Conservation (phyloP, 2,113 vertebrate species). For the Alaudala cheleensis region DNA sequence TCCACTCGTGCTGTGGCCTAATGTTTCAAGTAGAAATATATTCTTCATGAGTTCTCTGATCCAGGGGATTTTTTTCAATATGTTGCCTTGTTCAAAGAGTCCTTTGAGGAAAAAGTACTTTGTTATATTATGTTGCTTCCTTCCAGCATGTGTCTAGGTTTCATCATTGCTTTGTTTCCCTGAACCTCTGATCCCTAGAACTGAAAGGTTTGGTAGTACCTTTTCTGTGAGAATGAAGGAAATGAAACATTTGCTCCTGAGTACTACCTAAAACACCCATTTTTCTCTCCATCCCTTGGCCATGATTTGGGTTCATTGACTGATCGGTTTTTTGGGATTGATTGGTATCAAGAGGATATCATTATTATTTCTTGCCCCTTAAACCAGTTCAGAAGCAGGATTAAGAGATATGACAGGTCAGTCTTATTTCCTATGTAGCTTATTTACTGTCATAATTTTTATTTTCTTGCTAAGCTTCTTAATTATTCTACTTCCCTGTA, state of each 20-base stretch:
- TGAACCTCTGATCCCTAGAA: background rate
- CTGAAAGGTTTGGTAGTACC: background rate
- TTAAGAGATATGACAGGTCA: background rate
- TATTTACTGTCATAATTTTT: background rate
- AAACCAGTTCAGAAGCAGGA: background rate
- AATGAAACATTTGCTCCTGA: background rate
- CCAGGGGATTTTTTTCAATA: background rate
- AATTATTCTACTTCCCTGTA: background rate
- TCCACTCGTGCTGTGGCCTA: background rate
- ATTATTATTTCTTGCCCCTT: background rate
- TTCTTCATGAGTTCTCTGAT: background rate
- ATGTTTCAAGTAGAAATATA: background rate
- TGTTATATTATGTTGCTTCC: background rate
- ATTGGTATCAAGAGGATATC: background rate
- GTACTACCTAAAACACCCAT: background rate
- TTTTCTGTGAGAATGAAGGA: background rate
- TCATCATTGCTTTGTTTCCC: background rate
- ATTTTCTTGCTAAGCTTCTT: background rate
- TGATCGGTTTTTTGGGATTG: background rate
- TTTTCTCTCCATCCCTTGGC: background rate
- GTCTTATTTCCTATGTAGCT: background rate
- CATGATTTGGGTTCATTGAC: background rate
- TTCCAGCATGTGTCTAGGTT: background rate
- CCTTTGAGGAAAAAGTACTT: background rate
- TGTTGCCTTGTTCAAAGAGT: background rate